Base-by-base conservation (phyloP, 2,888 invertebrate genomes). In the Stenolophus ochropezus region DNA sequence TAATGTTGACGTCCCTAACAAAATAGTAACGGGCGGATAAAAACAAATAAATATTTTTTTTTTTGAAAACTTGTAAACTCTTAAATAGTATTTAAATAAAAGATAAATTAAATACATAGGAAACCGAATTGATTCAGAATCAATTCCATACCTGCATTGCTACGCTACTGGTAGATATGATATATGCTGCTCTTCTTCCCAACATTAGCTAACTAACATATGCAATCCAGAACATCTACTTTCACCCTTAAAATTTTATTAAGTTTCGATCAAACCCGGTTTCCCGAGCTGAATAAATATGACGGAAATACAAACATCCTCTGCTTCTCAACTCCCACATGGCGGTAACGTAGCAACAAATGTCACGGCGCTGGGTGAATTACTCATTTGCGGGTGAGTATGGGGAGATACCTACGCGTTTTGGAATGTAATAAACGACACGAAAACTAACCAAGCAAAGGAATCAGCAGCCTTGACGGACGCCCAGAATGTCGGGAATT, bases 341-440 rank as follows among this genome's bases (percentile, higher is more conserved):
- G 33, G 33, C n/a, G n/a, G n/a, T n/a, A 42, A 1, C 33, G 33
- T 42, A 42, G 11, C 33, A 42, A 42, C 65, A 65, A 23, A 65
- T 65, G 23, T 27, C 23, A 21, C 65, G 27, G 5, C 14, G n/a
- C 23, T 27, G 16, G 51, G 51, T 18, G 51, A 53, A 53, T 53
- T 53, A 73, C 21, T 21, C 73, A 73, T 73, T 73, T 65, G 23
- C 23, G 65, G 8, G 25, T 1, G 8, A 65, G 27, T 25, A n/a
- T 65, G 21, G 25, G 20, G 25, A 21, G 23, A 25, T 65, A 49
- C 71, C 42, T 49, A 21, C 16, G 53, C 73, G 51, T n/a, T 74
- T 74, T 74, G 74, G 74, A 74, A 74, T 74, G 74, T 74, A 74
- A 74, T 74, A 77, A 77, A 42, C 25, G 33, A 16, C 23, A 21